Evolutionary conservation across 2,113 vertebrate genomes (phyloP), one percentile per base, ranked within the genome.

Genomic region (Meleagris gallopavo): DNA sequence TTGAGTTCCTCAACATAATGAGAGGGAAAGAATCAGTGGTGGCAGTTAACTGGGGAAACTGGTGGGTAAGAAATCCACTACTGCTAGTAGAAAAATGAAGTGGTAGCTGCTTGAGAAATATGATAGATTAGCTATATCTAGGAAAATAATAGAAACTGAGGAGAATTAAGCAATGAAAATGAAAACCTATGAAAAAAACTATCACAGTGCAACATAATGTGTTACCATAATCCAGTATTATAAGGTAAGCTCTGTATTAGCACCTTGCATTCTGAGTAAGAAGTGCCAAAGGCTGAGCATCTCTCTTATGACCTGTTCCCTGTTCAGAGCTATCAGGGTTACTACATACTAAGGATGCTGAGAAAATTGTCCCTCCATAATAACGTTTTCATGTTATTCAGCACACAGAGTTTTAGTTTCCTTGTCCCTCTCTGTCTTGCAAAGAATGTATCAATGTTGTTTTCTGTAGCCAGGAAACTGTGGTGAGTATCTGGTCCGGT

Each of bases 271-370:
- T 89, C 71, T 62, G 87, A 93, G 72, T 61, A 96, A 18, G 83
- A 52, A 93, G 36, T 90, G 74, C 67, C 50, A 9, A 95, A 96
- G 85, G 86, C 52, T 89, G 90, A 95, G 61, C 87, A 89, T 95
- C 95, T 83, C 69, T 96, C 71, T 89, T 83, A 24, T 57, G 92
- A 85, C 67, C 60, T 72, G 32, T 70, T 93, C 70, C 69, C 64
- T 91, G 32, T 62, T 94, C 55, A 55, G 83, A 96, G 55, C 1
- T 6, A 72, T 84, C 88, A 62, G 81, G 40, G 30, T 93, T 95
- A 89, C 79, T 74, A 80, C 64, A 64, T 94, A 72, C 54, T 83
- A 22, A 16, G 54, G 57, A 52, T 77, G 70, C 83, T 75, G 14
- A 80, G 65, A 83, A 91, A 92, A 94, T 36, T 45, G 66, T 77